Percentiles rank a stretch among this genome's conserved stretches.
Evolutionary conservation across 2,113 vertebrate genomes (phyloP).

Genomic region (Poeciliopsis occidentalis): DNA sequence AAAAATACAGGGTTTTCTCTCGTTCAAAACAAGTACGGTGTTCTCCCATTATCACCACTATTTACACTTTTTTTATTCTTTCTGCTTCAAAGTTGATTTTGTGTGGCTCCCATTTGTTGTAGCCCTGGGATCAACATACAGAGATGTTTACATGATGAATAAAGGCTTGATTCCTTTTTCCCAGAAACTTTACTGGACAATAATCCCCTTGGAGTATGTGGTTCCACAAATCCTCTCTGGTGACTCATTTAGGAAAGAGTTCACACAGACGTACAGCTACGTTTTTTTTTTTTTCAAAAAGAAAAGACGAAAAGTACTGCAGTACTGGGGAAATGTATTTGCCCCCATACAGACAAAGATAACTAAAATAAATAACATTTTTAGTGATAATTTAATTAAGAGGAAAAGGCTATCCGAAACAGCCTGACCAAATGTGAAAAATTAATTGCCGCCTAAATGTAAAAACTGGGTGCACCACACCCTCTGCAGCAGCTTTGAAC

Average conservation of each 20-base stretch:
- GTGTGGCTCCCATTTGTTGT: conserved; percentile 15
- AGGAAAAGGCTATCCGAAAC: background rate
- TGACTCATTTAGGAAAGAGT: conserved; percentile 42
- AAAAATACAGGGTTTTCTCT: background rate
- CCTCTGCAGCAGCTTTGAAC: no score
- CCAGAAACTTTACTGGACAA: conserved; percentile 34
- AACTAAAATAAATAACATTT: background rate
- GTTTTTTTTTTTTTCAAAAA: background rate
- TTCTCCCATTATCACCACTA: background rate
- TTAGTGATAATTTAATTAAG: background rate
- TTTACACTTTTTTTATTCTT: conserved; percentile 16
- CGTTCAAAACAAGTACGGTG: background rate
- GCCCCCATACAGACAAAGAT: background rate
- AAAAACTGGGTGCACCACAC: no score
- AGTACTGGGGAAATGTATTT: background rate
- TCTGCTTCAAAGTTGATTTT: background rate
- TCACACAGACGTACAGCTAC: conserved; percentile 12
- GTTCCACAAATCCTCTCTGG: conserved; percentile 32
- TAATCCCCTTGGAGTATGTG: conserved; percentile 2
- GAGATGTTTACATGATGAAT: conserved; percentile 44
- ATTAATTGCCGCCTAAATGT: no score
- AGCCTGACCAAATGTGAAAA: background rate
- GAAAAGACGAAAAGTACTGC: background rate
- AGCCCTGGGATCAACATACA: conserved; percentile 11
- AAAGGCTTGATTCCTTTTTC: conserved; percentile 27